Evolutionary conservation across 2,797 vertebrate genomes (phyloP).

Genomic region (Mastacembelus armatus): DNA sequence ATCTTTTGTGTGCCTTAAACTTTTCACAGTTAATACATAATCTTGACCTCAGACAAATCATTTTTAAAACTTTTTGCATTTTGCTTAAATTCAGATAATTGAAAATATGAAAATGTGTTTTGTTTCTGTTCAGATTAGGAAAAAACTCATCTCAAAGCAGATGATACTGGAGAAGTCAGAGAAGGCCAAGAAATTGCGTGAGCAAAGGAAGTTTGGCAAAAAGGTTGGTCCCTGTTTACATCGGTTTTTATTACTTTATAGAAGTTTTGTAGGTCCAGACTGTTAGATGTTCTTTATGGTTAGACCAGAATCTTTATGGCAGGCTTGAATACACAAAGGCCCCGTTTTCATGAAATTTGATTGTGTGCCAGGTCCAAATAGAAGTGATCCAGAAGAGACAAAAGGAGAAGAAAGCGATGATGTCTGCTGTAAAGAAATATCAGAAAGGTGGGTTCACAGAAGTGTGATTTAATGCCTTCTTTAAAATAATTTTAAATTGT

Average conservation of each 20-base stretch:
- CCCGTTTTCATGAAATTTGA: background rate
- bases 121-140: slow-evolving; percentile 86
- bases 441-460: slow-evolving; percentile 89
- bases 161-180: slow-evolving; percentile 92
- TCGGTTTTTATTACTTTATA: no score
- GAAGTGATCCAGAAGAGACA: slow-evolving; percentile 96
- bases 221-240: slow-evolving; percentile 84
- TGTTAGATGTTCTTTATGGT: no score
- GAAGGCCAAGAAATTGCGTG: slow-evolving; percentile 95
- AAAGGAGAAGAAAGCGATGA: slow-evolving; percentile 94
- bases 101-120: background rate
- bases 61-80: no score
- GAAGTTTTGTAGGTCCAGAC: background rate
- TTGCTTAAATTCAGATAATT: background rate
- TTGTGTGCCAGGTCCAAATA: slow-evolving; percentile 89
- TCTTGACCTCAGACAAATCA: no score
- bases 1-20: background rate
- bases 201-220: slow-evolving; percentile 96
- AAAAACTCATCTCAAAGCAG: slow-evolving; percentile 93
- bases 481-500: no score
- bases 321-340: no score
- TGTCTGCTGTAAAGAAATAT: slow-evolving; percentile 95
- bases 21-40: background rate
- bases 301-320: background rate
- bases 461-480: accelerated